These are phyloP conservation scores for Pararge aegeria DNA, from an alignment of 1,140 invertebrate genomes.

Conservation along the genomic window DNA sequence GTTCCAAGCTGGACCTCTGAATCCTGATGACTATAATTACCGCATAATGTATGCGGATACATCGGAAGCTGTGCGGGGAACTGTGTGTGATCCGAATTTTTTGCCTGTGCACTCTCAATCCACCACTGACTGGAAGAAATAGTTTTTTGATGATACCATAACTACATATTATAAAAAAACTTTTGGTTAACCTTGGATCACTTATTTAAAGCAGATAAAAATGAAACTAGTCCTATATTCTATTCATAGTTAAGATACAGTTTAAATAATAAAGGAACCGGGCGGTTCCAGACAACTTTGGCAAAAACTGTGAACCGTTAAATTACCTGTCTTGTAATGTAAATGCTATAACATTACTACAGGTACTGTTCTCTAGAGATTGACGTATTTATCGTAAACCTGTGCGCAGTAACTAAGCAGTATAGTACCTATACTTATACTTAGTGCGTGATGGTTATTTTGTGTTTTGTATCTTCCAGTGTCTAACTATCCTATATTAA, in stretches of 20 bases:
- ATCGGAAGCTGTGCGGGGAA: slow-evolving; percentile 81
- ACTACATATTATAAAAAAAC: no score
- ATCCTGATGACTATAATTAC: slow-evolving; percentile 86
- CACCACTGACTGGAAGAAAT: slow-evolving; percentile 5
- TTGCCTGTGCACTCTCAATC: not conserved
- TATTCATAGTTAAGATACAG: slow-evolving; percentile 15
- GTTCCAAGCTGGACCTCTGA: slow-evolving; percentile 82
- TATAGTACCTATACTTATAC: no score
- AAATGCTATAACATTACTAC: not conserved
- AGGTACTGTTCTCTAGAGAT: no score
- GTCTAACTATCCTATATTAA: no score
- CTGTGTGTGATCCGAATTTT: slow-evolving; percentile 84
- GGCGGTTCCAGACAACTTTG: no score
- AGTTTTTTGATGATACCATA: not conserved
- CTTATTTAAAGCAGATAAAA: not conserved
- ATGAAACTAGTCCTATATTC: slow-evolving; percentile 21
- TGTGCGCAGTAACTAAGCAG: no score
- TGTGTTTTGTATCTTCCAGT: no score
- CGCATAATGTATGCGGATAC: slow-evolving; percentile 84
- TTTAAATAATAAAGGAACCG: not conserved
- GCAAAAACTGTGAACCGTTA: no score
- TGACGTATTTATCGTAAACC: no score
- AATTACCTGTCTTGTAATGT: not conserved
- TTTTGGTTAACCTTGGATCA: not conserved
- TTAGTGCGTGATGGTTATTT: no score